A percentile compares a stretch with the other conserved stretches of the same genome.
These are phyloP conservation scores for Ctenodactylus gundi DNA, from an alignment of 2,113 vertebrate species.

Conservation along the genomic window DNA sequence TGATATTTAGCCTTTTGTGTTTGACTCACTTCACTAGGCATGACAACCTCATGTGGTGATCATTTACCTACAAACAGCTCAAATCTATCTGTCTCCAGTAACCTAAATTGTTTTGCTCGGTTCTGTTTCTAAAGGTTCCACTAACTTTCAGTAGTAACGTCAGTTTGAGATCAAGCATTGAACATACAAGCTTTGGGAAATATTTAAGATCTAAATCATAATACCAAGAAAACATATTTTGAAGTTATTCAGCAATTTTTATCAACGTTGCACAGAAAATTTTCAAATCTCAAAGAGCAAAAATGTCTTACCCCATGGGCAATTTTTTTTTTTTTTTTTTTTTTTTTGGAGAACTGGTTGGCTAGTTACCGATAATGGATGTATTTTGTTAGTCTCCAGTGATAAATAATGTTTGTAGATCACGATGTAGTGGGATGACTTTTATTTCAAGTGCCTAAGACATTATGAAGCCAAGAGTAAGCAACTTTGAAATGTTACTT, in stretches of 20 bases:
- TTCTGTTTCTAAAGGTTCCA: background rate
- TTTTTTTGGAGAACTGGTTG: background rate
- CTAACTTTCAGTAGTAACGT: too few relatives aligned
- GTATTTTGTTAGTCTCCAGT: background rate
- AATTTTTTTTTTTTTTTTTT: too few relatives aligned
- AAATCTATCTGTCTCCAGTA: background rate
- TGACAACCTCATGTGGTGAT: too few relatives aligned
- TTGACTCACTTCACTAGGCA: too few relatives aligned
- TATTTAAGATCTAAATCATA: background rate
- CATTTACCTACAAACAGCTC: too few relatives aligned
- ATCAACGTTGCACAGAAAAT: background rate
- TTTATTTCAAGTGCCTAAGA: constrained; percentile 4
- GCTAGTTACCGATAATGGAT: background rate
- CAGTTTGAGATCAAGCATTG: background rate
- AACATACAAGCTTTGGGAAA: background rate
- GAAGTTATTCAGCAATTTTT: background rate
- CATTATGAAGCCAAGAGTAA: background rate
- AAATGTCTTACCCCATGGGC: background rate
- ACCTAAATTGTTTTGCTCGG: too few relatives aligned
- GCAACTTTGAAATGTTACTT: background rate
- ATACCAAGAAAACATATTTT: background rate
- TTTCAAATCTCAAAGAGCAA: background rate
- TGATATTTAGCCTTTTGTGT: too few relatives aligned
- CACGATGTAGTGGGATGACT: background rate
- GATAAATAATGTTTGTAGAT: background rate